Evolutionary conservation across 1,140 invertebrate genomes (phyloP).

Genomic region (Calephelis nemesis): DNA sequence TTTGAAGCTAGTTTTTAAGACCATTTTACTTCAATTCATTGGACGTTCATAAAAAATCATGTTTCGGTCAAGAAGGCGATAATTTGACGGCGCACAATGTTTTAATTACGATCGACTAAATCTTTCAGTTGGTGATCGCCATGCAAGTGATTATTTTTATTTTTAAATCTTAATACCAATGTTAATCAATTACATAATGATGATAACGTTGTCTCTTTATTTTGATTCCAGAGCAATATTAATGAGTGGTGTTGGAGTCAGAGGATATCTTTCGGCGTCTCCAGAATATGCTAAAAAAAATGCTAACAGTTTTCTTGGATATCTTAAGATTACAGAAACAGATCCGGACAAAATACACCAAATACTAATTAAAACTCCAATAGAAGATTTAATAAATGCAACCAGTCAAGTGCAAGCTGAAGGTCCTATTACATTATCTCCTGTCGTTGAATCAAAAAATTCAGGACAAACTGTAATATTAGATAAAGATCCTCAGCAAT

Average conservation of each 20-base stretch:
- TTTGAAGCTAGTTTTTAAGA: too few species aligned
- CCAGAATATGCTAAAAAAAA: background rate
- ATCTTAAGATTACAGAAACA: background rate
- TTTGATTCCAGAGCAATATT: conserved; percentile 1
- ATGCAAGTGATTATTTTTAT: too few species aligned
- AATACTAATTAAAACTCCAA: background rate
- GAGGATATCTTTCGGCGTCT: background rate
- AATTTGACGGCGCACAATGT: too few species aligned
- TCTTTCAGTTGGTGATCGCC: too few species aligned
- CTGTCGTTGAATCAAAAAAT: background rate
- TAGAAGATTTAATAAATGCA: conserved; percentile 1
- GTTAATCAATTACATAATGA: too few species aligned
- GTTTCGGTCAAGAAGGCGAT: too few species aligned
- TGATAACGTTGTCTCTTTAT: too few species aligned
- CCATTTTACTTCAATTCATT: too few species aligned
- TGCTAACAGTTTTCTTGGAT: background rate
- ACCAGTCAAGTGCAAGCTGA: background rate
- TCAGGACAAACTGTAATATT: background rate
- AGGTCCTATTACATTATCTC: background rate
- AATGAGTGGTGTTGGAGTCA: background rate
- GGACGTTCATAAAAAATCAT: too few species aligned
- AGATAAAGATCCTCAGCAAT: conserved; percentile 22
- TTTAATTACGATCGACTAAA: too few species aligned
- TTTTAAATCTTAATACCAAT: too few species aligned
- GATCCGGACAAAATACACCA: conserved; percentile 7